Evolutionary conservation across 2,888 invertebrate species (phyloP).

Genomic region (Penaeus monodon): DNA sequence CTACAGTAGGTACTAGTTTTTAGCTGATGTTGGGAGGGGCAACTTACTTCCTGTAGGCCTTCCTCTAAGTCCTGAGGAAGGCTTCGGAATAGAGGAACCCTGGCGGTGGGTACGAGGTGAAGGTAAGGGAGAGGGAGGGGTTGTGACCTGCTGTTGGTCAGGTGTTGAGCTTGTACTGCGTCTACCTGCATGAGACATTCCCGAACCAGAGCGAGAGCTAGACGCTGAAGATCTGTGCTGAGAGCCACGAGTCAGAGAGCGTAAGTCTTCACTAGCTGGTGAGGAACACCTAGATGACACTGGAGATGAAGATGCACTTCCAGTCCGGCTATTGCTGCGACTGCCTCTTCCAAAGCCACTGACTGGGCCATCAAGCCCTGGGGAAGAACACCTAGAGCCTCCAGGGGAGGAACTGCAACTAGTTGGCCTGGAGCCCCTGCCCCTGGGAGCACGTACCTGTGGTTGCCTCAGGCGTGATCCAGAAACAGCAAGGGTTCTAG

Average conservation of each 20-base stretch:
- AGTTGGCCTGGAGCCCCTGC: constrained; percentile 52
- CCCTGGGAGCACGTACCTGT: constrained; percentile 49
- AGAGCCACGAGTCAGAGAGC: constrained; percentile 34
- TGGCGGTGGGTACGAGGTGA: constrained; percentile 40
- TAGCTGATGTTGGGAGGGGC: constrained; percentile 50
- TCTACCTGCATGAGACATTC: constrained; percentile 30
- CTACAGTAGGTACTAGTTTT: constrained; percentile 30
- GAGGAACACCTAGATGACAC: constrained; percentile 55
- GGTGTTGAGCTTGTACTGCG: constrained; percentile 29
- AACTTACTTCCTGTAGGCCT: constrained; percentile 46
- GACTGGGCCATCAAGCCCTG: constrained; percentile 45
- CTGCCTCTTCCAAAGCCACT: constrained; percentile 48
- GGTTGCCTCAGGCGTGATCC: constrained; percentile 54
- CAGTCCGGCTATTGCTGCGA: constrained; percentile 36
- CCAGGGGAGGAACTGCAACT: constrained; percentile 63
- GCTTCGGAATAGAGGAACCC: constrained; percentile 48
- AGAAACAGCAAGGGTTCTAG: constrained; percentile 47
- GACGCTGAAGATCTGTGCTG: constrained; percentile 41
- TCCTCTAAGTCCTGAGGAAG: constrained; percentile 36
- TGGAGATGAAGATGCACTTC: constrained; percentile 54
- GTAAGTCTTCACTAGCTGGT: constrained; percentile 45
- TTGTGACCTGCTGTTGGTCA: constrained; percentile 48
- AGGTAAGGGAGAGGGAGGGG: constrained; percentile 49
- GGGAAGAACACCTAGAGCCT: constrained; percentile 59
- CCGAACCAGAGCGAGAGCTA: constrained; percentile 1